Evolutionary conservation across 1,140 invertebrate species (phyloP), one percentile per base, ranked within the genome.

Genomic region (Mamestra configurata): DNA sequence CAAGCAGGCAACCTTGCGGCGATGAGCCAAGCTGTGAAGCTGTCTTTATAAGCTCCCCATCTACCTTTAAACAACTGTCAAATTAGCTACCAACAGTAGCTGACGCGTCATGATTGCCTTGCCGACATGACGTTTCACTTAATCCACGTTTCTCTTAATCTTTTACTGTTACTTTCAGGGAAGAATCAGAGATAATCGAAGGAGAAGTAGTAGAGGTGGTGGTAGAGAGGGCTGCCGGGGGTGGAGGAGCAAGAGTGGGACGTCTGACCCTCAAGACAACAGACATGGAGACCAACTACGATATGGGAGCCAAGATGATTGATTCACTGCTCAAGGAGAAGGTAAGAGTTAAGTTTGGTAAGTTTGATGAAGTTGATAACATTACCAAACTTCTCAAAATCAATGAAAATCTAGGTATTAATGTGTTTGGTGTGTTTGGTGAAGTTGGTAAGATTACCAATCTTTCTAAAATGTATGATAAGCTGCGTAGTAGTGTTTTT

Each of bases 241-340:
- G 98, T 1, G 97, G 98, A 1, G 99, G 99, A 0, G 97, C 98
- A 0, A 98, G 99, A 95, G 96, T 98, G 59, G 97, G 99, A 1
- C 99, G 99, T 90, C 94, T 99, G 1, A 99, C 99, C 0, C 94
- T 99, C 22, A 99, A 99, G 96, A 99, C 99, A 1, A 99, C 99
- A 0, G 99, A 99, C 93, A 99, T 99, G 99, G 99, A 99, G 95
- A 99, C 99, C 0, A 98, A 99, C 79, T 99, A 99, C 94, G 99
- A 99, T 94, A 96, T 99, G 87, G 99, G 99, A 31, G 98, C 98
- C 71, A 99, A 99, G 96, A 99, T 99, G 97, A 99, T 99, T 79
- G 99, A 99, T 92, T 98, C 98, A 77, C 96, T 99, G 49, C 97
- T 98, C 84, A 99, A 99, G 91, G 99, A 99, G 93, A 99, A 99